These are phyloP conservation scores for Alces alces DNA, from an alignment of 2,113 vertebrate genomes.

Conservation along the genomic window DNA sequence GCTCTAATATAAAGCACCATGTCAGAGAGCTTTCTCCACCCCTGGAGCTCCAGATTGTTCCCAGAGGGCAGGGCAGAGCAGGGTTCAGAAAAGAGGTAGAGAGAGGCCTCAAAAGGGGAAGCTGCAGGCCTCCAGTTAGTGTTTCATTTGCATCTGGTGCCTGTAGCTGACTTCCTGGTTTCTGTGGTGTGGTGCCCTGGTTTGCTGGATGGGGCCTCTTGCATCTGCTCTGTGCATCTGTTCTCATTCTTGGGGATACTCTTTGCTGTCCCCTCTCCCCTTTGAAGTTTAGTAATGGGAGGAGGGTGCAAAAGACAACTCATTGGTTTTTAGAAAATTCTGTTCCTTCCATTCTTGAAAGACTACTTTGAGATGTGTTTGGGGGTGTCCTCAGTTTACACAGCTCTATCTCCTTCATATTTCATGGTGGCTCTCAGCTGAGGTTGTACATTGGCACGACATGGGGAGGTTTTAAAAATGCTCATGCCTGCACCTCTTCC, in stretches of 20 bases:
- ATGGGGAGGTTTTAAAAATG: neutral
- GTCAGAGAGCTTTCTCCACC: neutral
- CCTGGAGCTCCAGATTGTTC: neutral
- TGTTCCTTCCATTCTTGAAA: neutral
- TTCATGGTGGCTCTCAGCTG: neutral
- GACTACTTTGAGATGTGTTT: neutral
- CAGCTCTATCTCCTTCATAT: neutral
- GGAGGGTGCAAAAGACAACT: neutral
- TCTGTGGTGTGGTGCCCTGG: neutral
- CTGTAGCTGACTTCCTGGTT: neutral
- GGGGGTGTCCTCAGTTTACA: neutral
- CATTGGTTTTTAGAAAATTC: neutral
- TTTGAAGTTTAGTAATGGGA: neutral
- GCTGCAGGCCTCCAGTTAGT: neutral
- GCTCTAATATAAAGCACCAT: neutral
- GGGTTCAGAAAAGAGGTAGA: conserved; percentile 9
- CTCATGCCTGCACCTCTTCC: neutral
- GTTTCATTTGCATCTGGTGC: conserved; percentile 16
- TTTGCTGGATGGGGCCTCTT: neutral
- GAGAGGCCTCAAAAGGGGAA: conserved; percentile 51
- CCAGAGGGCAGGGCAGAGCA: neutral
- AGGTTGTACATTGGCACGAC: neutral
- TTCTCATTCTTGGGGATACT: too few species aligned
- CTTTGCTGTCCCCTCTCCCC: neutral
- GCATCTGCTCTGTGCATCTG: neutral